Conservation (phyloP, 2,113 vertebrate genomes). For the Ctenomys sociabilis region DNA sequence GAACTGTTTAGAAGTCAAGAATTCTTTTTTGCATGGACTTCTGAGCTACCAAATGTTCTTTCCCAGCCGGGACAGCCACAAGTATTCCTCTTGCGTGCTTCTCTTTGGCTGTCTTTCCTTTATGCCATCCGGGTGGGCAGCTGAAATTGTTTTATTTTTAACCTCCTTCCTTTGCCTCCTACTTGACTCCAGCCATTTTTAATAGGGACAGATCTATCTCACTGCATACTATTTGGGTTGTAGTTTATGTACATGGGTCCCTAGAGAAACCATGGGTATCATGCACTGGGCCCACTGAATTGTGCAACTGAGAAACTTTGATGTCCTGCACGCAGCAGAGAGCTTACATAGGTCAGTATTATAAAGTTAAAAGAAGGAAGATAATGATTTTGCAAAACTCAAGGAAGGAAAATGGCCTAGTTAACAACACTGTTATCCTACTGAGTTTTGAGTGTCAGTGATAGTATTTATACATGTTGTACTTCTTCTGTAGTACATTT, state of each 20-base stretch:
- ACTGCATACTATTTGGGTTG: background rate
- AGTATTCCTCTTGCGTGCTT: background rate
- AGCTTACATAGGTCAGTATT: background rate
- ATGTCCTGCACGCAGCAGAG: background rate
- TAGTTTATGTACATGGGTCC: background rate
- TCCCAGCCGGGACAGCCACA: fast-evolving
- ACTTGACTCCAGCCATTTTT: background rate
- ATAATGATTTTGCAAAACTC: slow-evolving; percentile 1
- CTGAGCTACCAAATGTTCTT: background rate
- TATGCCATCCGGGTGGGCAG: too few relatives aligned
- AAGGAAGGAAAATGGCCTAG: background rate
- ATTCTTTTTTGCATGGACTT: background rate
- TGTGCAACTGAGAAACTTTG: background rate
- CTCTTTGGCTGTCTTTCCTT: background rate
- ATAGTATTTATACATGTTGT: background rate
- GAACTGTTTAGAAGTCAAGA: background rate
- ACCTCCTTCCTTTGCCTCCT: background rate
- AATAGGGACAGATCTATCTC: background rate
- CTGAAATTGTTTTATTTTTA: background rate
- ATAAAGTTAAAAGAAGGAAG: slow-evolving; percentile 31
- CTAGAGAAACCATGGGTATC: background rate
- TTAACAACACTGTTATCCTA: background rate
- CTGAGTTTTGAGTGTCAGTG: slow-evolving; percentile 14
- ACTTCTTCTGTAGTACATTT: slow-evolving; percentile 1
- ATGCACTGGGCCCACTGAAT: background rate